Base-by-base conservation (phyloP, 2,797 vertebrate species). In the Distichodus sexfasciatus region DNA sequence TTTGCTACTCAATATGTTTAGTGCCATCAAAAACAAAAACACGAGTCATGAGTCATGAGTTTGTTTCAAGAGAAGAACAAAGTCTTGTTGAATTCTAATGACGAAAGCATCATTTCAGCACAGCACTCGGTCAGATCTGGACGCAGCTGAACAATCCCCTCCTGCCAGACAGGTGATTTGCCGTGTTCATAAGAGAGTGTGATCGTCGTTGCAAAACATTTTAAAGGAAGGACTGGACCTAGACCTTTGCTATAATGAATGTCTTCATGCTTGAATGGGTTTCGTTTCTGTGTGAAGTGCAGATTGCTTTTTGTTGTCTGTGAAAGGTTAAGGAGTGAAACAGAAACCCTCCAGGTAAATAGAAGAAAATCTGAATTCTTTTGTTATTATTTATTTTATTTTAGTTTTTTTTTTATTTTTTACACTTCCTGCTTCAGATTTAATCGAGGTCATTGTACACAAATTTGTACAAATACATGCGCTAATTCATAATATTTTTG, bases 41-140 rank as follows among this genome's bases (percentile, higher is more conserved):
- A 51, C 54, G 35, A 69, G 60, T 21, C 23, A n/a, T n/a, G n/a
- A n/a, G 24, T 31, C 40, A 40, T 10, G 33, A 53, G 28, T 69
- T 50, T 46, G 19, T 44, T n/a, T 62, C 17, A 62, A 19, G 55
- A 62, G 44, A 63, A 63, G 28, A 1, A 8, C 29, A 11, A 24
- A 41, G 54, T 71, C 19, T 55, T 3, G 40, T n/a, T 23, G 40
- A 71, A 57, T 71, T 71, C 48, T 53, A 70, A 62, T 55, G 58
- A 46, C 31, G 50, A 46, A 47, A 57, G 4, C 41, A 68, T 58
- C 28, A 38, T 48, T 53, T 36, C 47, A 54, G 43, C 36, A 69
- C 50, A 62, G 61, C 58, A 46, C 50, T 64, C 23, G 40, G 15
- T 57, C 41, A 71, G 15, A 64, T 47, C 50, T 38, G 68, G 38